Evolutionary conservation across 2,888 invertebrate genomes (phyloP).

Genomic region (Galerucella calmariensis): DNA sequence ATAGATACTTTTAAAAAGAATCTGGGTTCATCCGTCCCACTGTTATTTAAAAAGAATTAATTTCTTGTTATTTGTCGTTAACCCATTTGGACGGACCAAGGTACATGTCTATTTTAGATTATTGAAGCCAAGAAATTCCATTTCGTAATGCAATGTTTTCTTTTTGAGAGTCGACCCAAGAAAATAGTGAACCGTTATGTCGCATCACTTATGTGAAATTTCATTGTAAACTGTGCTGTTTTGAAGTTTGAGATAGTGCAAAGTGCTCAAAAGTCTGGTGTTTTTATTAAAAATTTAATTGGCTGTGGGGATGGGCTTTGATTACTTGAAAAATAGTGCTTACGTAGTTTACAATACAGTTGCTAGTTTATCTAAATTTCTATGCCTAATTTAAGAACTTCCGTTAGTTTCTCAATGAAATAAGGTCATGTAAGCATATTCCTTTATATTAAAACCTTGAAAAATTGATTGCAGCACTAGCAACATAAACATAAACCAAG

Average conservation of each 20-base stretch:
- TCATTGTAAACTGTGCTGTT: constrained; percentile 28
- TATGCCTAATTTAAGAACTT: constrained; percentile 10
- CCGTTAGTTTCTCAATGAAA: constrained; percentile 14
- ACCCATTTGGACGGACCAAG: constrained; percentile 85
- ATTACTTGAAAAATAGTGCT: constrained; percentile 27
- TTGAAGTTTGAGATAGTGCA: constrained; percentile 28
- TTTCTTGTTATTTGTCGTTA: constrained; percentile 65
- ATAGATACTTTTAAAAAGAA: constrained; percentile 45
- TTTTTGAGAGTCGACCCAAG: constrained; percentile 51
- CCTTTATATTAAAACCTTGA: constrained; percentile 15
- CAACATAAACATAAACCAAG: constrained; percentile 4
- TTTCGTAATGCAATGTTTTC: constrained; percentile 62
- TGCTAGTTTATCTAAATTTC: constrained; percentile 23
- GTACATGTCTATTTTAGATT: constrained; percentile 66
- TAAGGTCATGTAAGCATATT: constrained; percentile 16
- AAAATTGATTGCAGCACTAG: background rate
- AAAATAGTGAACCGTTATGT: constrained; percentile 57
- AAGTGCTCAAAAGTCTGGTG: constrained; percentile 22
- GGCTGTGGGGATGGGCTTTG: constrained; percentile 27
- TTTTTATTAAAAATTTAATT: constrained; percentile 11
- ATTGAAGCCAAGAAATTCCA: constrained; percentile 44
- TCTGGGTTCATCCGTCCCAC: constrained; percentile 65
- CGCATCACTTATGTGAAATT: constrained; percentile 37
- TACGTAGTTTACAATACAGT: constrained; percentile 33
- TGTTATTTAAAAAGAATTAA: constrained; percentile 60